phyloP scores from a whole-genome alignment of 1,140 invertebrate species.

The Drosophila sechellia region DNA sequence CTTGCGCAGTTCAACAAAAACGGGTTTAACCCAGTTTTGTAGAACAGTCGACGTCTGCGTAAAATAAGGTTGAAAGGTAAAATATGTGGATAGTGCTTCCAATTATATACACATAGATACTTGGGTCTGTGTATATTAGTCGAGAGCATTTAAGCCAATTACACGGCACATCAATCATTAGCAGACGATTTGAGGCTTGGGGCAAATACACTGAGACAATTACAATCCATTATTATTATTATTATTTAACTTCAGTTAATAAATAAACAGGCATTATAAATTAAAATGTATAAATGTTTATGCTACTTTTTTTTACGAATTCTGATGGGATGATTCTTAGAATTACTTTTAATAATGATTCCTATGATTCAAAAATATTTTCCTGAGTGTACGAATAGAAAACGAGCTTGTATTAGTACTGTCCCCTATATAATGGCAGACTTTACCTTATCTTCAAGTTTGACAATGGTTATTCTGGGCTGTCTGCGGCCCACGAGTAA shows the following conservation, averaged over 20 bases:
- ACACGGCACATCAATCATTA: constrained; percentile 67
- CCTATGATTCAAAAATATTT: not conserved
- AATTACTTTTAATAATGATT: too few species aligned
- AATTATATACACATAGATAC: constrained; percentile 19
- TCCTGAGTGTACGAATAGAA: not conserved
- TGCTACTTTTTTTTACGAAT: not conserved
- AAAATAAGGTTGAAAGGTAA: constrained; percentile 51
- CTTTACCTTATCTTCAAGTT: constrained; percentile 38
- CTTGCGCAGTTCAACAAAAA: constrained; percentile 32
- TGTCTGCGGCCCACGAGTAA: constrained; percentile 10
- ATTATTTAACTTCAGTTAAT: too few species aligned
- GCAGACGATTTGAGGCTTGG: constrained; percentile 32
- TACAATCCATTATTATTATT: too few species aligned
- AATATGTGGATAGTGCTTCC: constrained; percentile 8
- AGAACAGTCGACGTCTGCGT: constrained; percentile 29
- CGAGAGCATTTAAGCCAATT: constrained; percentile 74
- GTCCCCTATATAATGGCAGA: not conserved
- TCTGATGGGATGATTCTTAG: too few species aligned
- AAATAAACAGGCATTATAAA: not conserved
- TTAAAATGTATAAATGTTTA: not conserved
- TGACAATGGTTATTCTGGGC: constrained; percentile 29
- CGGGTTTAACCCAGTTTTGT: constrained; percentile 38
- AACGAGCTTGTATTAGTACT: constrained; percentile 4
- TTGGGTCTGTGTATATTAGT: constrained; percentile 34
- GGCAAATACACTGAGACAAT: constrained; percentile 11